Conservation (phyloP, 2,113 vertebrate genomes). For the Hippocampus barbouri region DNA sequence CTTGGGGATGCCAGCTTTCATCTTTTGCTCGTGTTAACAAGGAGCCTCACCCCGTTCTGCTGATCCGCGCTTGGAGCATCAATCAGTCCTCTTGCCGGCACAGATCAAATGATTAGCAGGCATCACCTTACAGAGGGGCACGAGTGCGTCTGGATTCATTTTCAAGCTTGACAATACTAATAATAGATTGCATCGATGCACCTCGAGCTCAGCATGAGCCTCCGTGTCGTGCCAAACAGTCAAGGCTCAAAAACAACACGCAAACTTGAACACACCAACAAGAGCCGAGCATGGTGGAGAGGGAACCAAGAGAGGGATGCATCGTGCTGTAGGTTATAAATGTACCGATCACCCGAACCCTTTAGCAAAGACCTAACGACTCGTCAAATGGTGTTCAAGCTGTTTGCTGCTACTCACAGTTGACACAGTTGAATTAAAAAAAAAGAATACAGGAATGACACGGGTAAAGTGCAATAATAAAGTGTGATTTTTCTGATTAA, state of each 20-base stretch:
- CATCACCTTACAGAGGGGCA: neutral
- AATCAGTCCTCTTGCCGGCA: slow-evolving; percentile 16
- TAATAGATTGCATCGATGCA: slow-evolving; percentile 45
- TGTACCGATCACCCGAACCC: neutral
- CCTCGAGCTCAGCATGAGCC: slow-evolving; percentile 17
- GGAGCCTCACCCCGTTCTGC: slow-evolving; percentile 20
- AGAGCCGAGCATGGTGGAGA: slow-evolving; percentile 4
- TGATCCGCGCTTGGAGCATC: slow-evolving; percentile 22
- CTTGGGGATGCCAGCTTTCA: slow-evolving; percentile 43
- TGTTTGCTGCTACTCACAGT: too few species aligned
- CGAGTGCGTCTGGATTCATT: neutral
- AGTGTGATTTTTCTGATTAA: too few species aligned
- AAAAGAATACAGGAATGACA: too few species aligned
- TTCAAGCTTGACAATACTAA: slow-evolving; percentile 32
- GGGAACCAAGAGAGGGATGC: slow-evolving; percentile 34
- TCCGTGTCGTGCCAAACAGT: slow-evolving; percentile 27
- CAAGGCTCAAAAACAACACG: slow-evolving; percentile 35
- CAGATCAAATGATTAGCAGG: slow-evolving; percentile 31
- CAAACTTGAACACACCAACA: slow-evolving; percentile 26
- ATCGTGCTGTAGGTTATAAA: slow-evolving; percentile 10
- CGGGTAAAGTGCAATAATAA: too few species aligned
- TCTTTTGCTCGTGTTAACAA: slow-evolving; percentile 43
- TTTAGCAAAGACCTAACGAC: too few species aligned
- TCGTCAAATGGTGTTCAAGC: too few species aligned
- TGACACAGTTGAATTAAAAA: too few species aligned